phyloP scores from a whole-genome alignment of 2,888 invertebrate species.

The Epinotia demarniana region DNA sequence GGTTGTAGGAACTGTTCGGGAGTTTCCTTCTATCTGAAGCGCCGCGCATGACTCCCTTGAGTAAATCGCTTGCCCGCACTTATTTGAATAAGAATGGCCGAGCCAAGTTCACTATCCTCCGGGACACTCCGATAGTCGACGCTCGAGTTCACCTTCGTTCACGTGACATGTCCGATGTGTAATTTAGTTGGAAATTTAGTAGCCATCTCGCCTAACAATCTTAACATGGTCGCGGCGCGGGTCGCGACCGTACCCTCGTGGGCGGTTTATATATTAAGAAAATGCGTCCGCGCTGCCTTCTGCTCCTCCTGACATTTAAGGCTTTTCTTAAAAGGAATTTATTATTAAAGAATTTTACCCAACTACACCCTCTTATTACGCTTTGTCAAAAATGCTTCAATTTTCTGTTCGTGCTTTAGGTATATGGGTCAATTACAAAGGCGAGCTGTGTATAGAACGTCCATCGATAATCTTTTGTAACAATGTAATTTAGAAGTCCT shows the following conservation, averaged over 20 bases:
- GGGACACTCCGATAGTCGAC: conserved; percentile 55
- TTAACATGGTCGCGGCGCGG: conserved; percentile 30
- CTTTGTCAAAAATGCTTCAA: conserved; percentile 5
- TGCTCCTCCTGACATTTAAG: conserved; percentile 22
- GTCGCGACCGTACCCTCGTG: conserved; percentile 36
- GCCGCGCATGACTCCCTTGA: conserved; percentile 61
- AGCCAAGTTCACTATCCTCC: conserved; percentile 61
- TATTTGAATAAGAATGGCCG: conserved; percentile 82
- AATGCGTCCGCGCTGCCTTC: conserved; percentile 17
- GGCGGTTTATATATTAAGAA: conserved; percentile 33
- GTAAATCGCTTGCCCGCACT: conserved; percentile 72
- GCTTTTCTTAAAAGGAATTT: conserved; percentile 26
- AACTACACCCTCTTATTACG: conserved; percentile 18
- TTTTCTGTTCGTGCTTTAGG: conserved; percentile 1
- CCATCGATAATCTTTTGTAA: background rate
- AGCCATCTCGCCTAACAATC: conserved; percentile 50
- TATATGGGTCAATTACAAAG: conserved; percentile 9
- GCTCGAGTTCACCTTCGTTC: conserved; percentile 60
- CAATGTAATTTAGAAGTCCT: conserved; percentile 7
- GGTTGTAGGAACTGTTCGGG: conserved; percentile 48
- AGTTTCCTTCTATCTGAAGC: conserved; percentile 51
- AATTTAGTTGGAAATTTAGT: conserved; percentile 59
- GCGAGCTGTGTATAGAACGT: background rate
- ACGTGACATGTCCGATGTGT: conserved; percentile 60
- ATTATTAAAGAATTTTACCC: conserved; percentile 29